Base-by-base conservation (phyloP, 2,113 vertebrate genomes). In the Amphilophus citrinellus region DNA sequence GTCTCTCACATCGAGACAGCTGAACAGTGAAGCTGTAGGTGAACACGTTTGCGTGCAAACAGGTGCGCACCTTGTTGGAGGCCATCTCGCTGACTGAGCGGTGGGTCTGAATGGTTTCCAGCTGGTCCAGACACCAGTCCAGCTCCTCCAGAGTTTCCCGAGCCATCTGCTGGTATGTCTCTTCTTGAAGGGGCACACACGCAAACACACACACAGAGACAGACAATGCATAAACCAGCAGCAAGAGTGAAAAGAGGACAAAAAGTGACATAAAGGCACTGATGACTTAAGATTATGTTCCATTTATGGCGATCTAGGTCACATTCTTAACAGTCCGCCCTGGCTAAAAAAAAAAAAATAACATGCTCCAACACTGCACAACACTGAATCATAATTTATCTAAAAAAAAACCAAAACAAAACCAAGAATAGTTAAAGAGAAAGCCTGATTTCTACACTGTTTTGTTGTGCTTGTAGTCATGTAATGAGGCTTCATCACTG, bases 11-110 rank as follows among this genome's bases (percentile, higher is more conserved):
- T 59, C 8, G 10, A 60, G 0, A 4, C 8, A 53, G 44, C 9
- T 3, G 30, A 24, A 61, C 11, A 32, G 32, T 22, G 60, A 61
- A 32, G 24, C 42, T 56, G 50, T 22, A 56, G 20, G 61, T 56
- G 61, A 18, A 11, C 10, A 17, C 77, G 65, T 81, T 35, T 86
- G 76, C 77, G 71, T 80, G 63, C 37, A 37, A 47, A 87, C 81
- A 65, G 86, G 78, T 81, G 82, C 44, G 65, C 89, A 97, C 97
- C 97, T 97, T 97, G 91, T 96, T 97, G 27, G 97, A 98, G 7
- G 98, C 98, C 98, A 98, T 98, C 87, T 98, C 98, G 27, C 98
- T 97, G 93, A 98, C 98, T 0, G 97, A 98, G 84, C 97, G 97
- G 89, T 98, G 97, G 17, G 98, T 98, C 94, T 98, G 98, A 89